Conservation (phyloP, 2,797 vertebrate genomes). For the Gorsachius magnificus region DNA sequence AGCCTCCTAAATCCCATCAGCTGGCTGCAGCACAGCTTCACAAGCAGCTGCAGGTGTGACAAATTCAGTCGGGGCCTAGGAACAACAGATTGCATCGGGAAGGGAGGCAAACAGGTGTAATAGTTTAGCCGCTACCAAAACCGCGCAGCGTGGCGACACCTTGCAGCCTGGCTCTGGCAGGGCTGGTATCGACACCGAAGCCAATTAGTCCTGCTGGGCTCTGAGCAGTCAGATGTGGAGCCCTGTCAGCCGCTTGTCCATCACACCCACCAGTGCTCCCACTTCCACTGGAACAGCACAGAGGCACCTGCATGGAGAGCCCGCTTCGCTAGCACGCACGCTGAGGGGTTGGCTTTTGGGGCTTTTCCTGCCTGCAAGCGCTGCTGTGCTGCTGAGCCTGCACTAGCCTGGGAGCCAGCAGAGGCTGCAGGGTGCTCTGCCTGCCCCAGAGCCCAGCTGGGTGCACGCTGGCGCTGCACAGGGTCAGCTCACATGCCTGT, state of each 20-base stretch:
- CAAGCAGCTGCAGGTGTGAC: not conserved
- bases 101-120: not conserved
- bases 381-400: not conserved
- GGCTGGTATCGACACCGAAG: not conserved
- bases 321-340: accelerated
- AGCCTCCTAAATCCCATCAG: not conserved
- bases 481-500: accelerated
- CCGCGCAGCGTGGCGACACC: accelerated
- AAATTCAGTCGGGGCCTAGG: not conserved
- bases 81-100: not conserved
- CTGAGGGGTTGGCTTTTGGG: not conserved
- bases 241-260: not conserved
- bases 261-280: not conserved
- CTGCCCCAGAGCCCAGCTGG: not conserved
- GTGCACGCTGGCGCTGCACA: not conserved
- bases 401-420: not conserved
- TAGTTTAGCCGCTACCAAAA: not conserved
- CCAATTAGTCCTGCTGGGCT: not conserved
- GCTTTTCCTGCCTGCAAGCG: not conserved
- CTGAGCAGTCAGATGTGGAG: not conserved
- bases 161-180: not conserved
- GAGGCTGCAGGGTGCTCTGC: not conserved
- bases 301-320: not conserved
- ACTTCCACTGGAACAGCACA: not conserved
- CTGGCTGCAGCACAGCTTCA: not conserved